Evolutionary conservation across 2,113 vertebrate genomes (phyloP), one percentile per base, ranked within the genome.

Genomic region (Lucifuga dentata): DNA sequence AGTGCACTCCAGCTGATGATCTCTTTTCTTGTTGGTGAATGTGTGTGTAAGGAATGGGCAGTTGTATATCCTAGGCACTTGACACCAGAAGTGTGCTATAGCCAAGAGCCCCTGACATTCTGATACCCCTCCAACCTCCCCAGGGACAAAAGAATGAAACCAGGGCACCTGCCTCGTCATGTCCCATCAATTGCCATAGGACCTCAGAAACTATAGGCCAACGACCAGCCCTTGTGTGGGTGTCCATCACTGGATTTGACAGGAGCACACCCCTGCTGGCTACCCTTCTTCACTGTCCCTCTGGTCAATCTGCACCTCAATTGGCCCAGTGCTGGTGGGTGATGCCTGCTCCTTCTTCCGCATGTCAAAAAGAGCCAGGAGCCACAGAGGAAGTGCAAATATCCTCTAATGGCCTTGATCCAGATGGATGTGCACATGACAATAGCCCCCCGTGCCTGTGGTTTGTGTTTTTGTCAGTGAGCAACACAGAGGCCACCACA

Each of bases 301-400:
- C 80, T 70, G 85, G 80, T 85, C 85, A 88, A 92, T 92, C 92
- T 91, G 87, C 91, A 92, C 86, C 88, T 91, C 90, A 92, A 93
- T 91, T 80, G 86, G 75, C 72, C 81, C 62, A 64, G 85, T 55
- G 15, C 84, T 88, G 84, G 86, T 90, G 91, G 84, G 76, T 87
- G 78, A 86, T 79, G 86, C 84, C 81, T 84, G 55, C 59, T 87
- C 84, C 90, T 83, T 89, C 90, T 92, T 92, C 83, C 39, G 91
- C 90, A 90, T 92, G 92, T 93, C 91, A 92, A 93, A 93, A 91
- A 89, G 78, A 87, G 84, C 81, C 78, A 86, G 87, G 83, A 89
- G 85, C 80, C 86, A 85, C 87, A 87, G 88, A 94, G 93, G 93
- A 93, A 93, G 92, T 92, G 91, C 89, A 93, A 93, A 93, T 93